Evolutionary conservation across 2,797 vertebrate species (phyloP).

Genomic region (Tenualosa thibaudeaui): DNA sequence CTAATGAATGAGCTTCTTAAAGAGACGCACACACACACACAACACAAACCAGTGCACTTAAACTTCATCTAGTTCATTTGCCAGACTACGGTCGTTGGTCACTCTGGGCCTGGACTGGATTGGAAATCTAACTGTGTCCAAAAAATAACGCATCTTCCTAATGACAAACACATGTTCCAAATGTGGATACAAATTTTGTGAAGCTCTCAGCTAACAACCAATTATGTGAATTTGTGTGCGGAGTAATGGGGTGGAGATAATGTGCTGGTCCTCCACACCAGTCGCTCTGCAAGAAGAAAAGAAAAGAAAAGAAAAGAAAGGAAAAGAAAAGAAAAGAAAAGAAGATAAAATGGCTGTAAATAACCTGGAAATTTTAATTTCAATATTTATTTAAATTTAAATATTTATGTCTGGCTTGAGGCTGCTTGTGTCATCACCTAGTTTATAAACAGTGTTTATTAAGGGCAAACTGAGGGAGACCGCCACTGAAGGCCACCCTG

Average conservation of each 20-base stretch:
- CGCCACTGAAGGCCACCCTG: neutral
- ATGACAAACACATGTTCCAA: neutral
- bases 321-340: neutral
- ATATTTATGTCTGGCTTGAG: neutral
- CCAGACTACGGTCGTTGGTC: neutral
- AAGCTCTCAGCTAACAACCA: neutral
- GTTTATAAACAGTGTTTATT: slow-evolving; percentile 2
- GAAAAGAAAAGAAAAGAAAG: too few relatives aligned
- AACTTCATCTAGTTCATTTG: neutral
- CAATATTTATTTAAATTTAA: too few relatives aligned
- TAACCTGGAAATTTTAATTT: neutral
- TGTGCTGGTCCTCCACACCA: neutral
- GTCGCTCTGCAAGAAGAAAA: neutral
- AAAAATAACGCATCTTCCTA: neutral
- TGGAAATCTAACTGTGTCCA: neutral
- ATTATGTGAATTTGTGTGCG: neutral
- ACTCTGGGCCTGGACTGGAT: neutral
- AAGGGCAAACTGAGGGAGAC: neutral
- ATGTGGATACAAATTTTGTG: neutral
- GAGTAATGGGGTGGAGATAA: neutral
- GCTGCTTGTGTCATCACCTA: neutral
- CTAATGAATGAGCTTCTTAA: neutral
- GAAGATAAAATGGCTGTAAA: neutral
- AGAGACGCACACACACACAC: too few relatives aligned
- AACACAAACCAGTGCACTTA: neutral